Conservation (phyloP, 2,797 vertebrate genomes). For the Malurus leucopterus region DNA sequence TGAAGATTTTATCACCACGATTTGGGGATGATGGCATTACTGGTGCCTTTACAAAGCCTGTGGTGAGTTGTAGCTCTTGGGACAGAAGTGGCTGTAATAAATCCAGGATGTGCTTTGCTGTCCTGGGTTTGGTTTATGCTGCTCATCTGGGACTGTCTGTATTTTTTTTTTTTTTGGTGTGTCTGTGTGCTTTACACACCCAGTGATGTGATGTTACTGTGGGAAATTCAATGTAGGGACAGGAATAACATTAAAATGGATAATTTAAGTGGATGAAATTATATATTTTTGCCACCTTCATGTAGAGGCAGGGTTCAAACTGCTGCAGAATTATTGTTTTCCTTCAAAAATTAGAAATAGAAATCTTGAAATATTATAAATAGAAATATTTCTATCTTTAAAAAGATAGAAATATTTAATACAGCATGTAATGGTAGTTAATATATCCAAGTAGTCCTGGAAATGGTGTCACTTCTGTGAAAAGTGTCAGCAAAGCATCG, state of each 20-base stretch:
- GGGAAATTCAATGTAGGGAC: neutral
- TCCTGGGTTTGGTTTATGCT: neutral
- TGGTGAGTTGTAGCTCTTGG: neutral
- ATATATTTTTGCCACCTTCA: rapidly evolving
- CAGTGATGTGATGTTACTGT: neutral
- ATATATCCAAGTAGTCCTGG: neutral
- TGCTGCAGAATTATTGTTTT: neutral
- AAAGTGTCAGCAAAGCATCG: neutral
- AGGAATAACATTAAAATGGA: neutral
- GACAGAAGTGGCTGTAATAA: neutral
- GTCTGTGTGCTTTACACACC: neutral
- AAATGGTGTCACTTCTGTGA: neutral
- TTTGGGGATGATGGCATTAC: neutral
- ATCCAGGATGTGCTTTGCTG: neutral
- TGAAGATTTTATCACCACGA: neutral
- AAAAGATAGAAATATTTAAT: neutral
- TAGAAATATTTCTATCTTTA: too few relatives aligned
- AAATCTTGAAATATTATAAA: too few relatives aligned
- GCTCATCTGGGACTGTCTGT: neutral
- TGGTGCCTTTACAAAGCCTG: neutral
- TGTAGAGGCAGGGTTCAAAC: neutral
- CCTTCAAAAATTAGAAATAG: neutral
- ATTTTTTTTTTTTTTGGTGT: neutral
- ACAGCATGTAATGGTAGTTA: neutral
- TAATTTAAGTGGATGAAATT: neutral